Evolutionary conservation across 2,113 vertebrate species (phyloP), one percentile per base, ranked within the genome.

Genomic region (Pongo abelii): DNA sequence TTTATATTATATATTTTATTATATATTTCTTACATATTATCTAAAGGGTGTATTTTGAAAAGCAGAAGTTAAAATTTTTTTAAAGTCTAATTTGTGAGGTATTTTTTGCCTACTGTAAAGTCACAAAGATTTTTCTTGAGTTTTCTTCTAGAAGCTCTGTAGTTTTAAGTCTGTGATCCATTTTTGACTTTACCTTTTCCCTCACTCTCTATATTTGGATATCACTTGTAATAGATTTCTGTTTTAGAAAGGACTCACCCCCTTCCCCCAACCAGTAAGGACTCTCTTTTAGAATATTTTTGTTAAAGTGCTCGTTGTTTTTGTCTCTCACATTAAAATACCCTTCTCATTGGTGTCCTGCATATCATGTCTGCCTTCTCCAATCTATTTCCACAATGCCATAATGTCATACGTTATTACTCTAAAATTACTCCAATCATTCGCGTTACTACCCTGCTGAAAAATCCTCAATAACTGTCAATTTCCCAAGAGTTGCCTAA

Each of bases 321-420:
- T 95, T 69, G 25, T 30, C 22, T 6, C 48, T 77, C 57, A 40
- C 20, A 14, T 70, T 84, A 92, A 86, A 81, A 64, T 74, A 83
- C 55, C 35, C n/a, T 91, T 74, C 48, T 89, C 46, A 13, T 75
- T 67, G 61, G 9, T 84, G 11, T 64, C 30, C 14, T 69, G 2
- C n/a, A 14, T 83, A 23, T 90, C 59, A 18, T 74, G 32, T 96
- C 81, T 87, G 57, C 52, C 67, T 97, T 96, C 17, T 93, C 9
- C 40, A 48, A 5, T 50, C 59, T 50, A 12, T 75, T 95, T 93
- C 52, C 35, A 16, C 50, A 78, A 80, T 84, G 75, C 27, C 27
- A 5, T 61, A 61, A 67, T 35, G 14, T 35, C 46, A 12, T 22
- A 74, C 18, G 43, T 88, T 81, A 40, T 32, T 81, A 79, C 79